phyloP scores from a whole-genome alignment of 2,888 invertebrate genomes.

The Nomada ruficornis region DNA sequence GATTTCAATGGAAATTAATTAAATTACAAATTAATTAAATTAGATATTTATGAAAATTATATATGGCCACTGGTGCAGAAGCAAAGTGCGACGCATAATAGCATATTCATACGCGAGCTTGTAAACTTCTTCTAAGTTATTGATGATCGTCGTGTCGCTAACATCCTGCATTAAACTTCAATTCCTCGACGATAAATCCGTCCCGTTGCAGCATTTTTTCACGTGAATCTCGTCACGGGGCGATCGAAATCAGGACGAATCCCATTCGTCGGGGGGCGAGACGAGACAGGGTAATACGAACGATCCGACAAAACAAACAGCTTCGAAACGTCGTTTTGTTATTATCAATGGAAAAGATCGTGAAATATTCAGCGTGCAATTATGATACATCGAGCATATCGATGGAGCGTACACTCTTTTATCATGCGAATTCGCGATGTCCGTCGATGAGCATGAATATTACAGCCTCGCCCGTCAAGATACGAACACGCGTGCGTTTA shows the following conservation, averaged over 20 bases:
- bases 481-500: background rate
- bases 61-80: background rate
- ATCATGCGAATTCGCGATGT: slow-evolving; percentile 32
- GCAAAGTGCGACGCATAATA: background rate
- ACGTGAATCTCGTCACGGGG: slow-evolving; percentile 23
- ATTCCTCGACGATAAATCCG: slow-evolving; percentile 33
- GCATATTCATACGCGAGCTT: background rate
- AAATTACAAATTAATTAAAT: background rate
- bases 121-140: slow-evolving; percentile 42
- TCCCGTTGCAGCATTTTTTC: slow-evolving; percentile 41
- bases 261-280: background rate
- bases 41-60: background rate
- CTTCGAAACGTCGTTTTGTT: slow-evolving; percentile 10
- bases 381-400: slow-evolving; percentile 40
- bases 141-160: slow-evolving; percentile 7
- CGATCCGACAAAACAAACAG: slow-evolving; percentile 24
- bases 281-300: slow-evolving; percentile 10
- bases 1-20: background rate
- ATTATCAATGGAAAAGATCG: slow-evolving; percentile 40
- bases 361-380: slow-evolving; percentile 56
- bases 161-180: slow-evolving; percentile 23
- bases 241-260: slow-evolving; percentile 23
- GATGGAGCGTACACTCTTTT: slow-evolving; percentile 32
- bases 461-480: slow-evolving; percentile 46
- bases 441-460: slow-evolving; percentile 53